Evolutionary conservation across 2,888 invertebrate genomes (phyloP), one percentile per base, ranked within the genome.

Genomic region (Caenorhabditis sp.): DNA sequence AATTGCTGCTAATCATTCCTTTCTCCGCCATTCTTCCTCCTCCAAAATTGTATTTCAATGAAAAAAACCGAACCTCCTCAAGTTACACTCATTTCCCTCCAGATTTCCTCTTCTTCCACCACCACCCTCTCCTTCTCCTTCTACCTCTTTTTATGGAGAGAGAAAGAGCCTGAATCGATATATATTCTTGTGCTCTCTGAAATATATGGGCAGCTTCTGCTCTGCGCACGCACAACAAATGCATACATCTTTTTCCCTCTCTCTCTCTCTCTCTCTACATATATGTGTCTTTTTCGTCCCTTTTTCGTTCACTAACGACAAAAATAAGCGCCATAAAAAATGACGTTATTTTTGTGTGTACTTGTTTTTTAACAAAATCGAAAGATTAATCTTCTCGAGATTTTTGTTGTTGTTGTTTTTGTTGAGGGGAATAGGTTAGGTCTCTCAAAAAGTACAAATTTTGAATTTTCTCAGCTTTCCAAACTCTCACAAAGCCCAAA

Each of bases 261-360:
- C 49, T 49, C n/a, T n/a, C n/a, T n/a, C n/a, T 49, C 49, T 49
- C 17, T 17, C 17, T 43, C 12, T 43, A 43, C 14, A 17, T 43
- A 43, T 23, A 21, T 51, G 51, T 6, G 19, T 12, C 55, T 53
- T 50, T 43, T 43, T 43, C 14, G 12, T 14, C 14, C 43, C 43
- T 43, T 17, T 59, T 55, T 27, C 14, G 12, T 58, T 57, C 31
- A 37, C 57, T 19, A 36, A 36, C 58, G 66, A 62, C 58, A n/a
- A n/a, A n/a, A n/a, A n/a, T n/a, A n/a, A n/a, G n/a, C n/a, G n/a
- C n/a, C 62, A 58, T 58, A 62, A 66, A 65, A 70, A 43, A 43
- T 43, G 43, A 43, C 43, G 43, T 43, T 10, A 12, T 43, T 43
- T 43, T 10, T 43, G 12, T 43, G 43, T 43, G 17, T 31, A 31